Conservation (phyloP, 2,888 invertebrate species). For the Mesorhabditis belari region DNA sequence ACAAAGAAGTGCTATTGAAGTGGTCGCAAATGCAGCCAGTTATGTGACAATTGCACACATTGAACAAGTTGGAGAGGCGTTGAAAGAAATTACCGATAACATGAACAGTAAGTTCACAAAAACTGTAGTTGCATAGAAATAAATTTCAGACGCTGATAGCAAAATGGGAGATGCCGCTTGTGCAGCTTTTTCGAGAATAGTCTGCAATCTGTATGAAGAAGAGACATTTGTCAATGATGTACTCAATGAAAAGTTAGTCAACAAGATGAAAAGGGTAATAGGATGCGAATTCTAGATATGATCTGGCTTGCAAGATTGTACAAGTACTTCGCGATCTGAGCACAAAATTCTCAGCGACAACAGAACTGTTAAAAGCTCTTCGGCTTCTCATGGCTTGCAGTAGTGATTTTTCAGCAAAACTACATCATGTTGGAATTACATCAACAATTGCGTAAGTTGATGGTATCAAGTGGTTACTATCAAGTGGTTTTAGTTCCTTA, state of each 20-base stretch:
- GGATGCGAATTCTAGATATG: no score
- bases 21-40: neutral
- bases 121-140: no score
- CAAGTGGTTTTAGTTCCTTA: no score
- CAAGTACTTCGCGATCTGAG: neutral
- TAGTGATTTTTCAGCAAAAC: neutral
- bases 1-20: neutral
- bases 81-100: neutral
- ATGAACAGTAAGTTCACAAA: neutral
- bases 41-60: neutral
- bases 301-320: neutral
- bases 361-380: neutral
- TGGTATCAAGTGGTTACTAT: no score
- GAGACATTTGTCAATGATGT: neutral
- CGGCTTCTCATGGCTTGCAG: neutral
- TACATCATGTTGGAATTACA: neutral
- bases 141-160: neutral
- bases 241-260: neutral
- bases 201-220: neutral
- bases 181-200: neutral
- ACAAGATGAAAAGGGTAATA: no score
- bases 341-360: neutral
- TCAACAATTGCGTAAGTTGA: neutral
- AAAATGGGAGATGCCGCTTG: neutral
- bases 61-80: neutral